Evolutionary conservation across 2,797 vertebrate genomes (phyloP), one percentile per base, ranked within the genome.

Genomic region (Antennarius maculatus): DNA sequence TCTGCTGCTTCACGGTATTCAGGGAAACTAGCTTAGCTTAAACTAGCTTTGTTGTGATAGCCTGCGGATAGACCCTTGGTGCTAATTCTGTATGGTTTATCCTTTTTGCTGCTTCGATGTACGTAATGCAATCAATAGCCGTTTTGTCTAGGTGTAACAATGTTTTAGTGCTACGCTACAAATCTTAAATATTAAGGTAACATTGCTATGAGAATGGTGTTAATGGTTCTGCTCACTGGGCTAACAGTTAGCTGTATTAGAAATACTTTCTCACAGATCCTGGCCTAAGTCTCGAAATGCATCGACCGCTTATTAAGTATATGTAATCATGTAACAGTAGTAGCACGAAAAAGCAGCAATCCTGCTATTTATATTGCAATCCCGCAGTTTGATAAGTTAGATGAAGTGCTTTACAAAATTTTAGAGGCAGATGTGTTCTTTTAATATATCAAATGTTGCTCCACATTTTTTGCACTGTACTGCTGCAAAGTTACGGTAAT

Each of bases 41-140:
- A 39, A 17, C 74, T 88, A 87, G 84, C 86, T 74, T 69, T 88
- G 81, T 88, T 86, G 43, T 85, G 72, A 45, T 88, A 81, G 71
- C 69, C 69, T 84, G 75, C 74, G 55, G 73, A 27, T 50, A 27
- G 53, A 27, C 14, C 6, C 29, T 42, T 58, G 42, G 41, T 63
- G 28, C 7, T 11, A n/a, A 53, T 41, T 39, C 14, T 12, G 23
- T 15, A 5, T 14, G 4, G 17, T 59, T 70, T 39, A 6, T 23
- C 8, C 1, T 34, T 9, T 9, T 11, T 53, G 29, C 11, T 37
- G 16, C 1, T 23, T 61, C 8, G 4, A 10, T 39, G 6, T 10
- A 4, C 13, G 4, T 47, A 18, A 54, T 2, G 0, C 18, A 7
- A 5, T n/a, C 0, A 8, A 7, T 27, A 23, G 18, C 55, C 3